phyloP scores from a whole-genome alignment of 2,888 invertebrate species.

The Tromatobia lineatoria region DNA sequence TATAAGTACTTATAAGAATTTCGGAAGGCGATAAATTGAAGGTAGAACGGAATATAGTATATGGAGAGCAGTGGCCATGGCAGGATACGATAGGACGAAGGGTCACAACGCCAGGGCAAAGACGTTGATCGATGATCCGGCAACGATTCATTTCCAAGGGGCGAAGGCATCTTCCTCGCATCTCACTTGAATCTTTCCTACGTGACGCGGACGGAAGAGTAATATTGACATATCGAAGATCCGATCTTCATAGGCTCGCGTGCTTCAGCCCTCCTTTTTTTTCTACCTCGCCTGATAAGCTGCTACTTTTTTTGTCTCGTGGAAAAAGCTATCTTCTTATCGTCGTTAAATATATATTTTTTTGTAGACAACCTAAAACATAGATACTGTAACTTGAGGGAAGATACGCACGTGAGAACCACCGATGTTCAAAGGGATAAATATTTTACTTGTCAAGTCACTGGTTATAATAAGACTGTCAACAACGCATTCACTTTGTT shows the following conservation, averaged over 20 bases:
- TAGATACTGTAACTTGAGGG: background rate
- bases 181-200: slow-evolving; percentile 49
- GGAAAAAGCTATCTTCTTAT: slow-evolving; percentile 3
- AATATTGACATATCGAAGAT: slow-evolving; percentile 70
- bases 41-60: slow-evolving; percentile 23
- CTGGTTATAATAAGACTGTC: too few species aligned
- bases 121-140: slow-evolving; percentile 61
- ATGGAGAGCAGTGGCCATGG: background rate
- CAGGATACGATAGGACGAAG: slow-evolving; percentile 38
- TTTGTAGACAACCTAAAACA: background rate
- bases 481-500: too few species aligned
- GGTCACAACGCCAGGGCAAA: slow-evolving; percentile 26
- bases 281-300: slow-evolving; percentile 27
- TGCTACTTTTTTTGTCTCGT: slow-evolving; percentile 20
- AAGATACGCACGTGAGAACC: too few species aligned
- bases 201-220: slow-evolving; percentile 57
- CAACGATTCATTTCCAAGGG: slow-evolving; percentile 42
- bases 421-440: too few species aligned
- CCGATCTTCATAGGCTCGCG: slow-evolving; percentile 65
- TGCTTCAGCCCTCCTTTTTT: slow-evolving; percentile 27
- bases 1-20: background rate
- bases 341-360: slow-evolving; percentile 6
- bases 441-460: too few species aligned
- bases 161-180: slow-evolving; percentile 24
- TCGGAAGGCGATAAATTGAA: slow-evolving; percentile 16